These are phyloP conservation scores for Microctenopoma stevenorrisi DNA, from an alignment of 2,797 vertebrate genomes.

Conservation along the genomic window DNA sequence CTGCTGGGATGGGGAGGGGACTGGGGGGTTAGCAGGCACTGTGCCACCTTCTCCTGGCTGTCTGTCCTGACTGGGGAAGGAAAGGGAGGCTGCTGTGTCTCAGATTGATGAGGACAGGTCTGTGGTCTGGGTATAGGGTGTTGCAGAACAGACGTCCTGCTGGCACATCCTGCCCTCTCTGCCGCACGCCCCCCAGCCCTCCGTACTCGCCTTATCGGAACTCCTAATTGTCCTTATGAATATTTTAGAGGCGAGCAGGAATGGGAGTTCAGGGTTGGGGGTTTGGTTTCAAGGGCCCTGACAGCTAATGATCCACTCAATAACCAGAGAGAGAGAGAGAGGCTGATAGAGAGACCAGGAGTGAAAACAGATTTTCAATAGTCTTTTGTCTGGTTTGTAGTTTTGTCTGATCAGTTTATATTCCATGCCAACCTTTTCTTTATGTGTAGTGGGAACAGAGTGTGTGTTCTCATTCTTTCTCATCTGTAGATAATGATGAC, in stretches of 20 bases:
- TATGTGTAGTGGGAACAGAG: slow-evolving; percentile 38
- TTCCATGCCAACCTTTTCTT: slow-evolving; percentile 29
- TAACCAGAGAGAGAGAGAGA: slow-evolving; percentile 66
- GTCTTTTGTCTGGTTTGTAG: slow-evolving; percentile 30
- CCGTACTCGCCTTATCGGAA: slow-evolving; percentile 84
- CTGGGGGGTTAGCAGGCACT: slow-evolving; percentile 61
- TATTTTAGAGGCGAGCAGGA: slow-evolving; percentile 87
- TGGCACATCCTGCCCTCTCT: slow-evolving; percentile 80
- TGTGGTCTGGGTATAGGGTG: slow-evolving; percentile 78
- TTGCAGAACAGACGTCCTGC: slow-evolving; percentile 78
- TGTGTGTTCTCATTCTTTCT: slow-evolving; percentile 62
- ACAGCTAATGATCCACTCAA: slow-evolving; percentile 84
- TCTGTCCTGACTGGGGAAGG: slow-evolving; percentile 74
- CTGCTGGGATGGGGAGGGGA: slow-evolving; percentile 65
- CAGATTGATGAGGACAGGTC: slow-evolving; percentile 84
- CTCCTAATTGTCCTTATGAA: slow-evolving; percentile 89
- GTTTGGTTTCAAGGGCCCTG: slow-evolving; percentile 85
- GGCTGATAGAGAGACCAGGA: slow-evolving; percentile 31
- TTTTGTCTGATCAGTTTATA: slow-evolving; percentile 40
- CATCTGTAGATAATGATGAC: slow-evolving; percentile 76
- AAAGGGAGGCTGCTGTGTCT: slow-evolving; percentile 72
- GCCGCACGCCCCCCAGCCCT: slow-evolving; percentile 66
- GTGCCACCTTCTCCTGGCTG: slow-evolving; percentile 70
- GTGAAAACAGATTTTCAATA: slow-evolving; percentile 48
- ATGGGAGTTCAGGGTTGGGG: slow-evolving; percentile 78